Percentiles rank a stretch among this genome's conserved stretches.
Evolutionary conservation across 2,797 vertebrate species (phyloP).

Genomic region (Acomys russatus): DNA sequence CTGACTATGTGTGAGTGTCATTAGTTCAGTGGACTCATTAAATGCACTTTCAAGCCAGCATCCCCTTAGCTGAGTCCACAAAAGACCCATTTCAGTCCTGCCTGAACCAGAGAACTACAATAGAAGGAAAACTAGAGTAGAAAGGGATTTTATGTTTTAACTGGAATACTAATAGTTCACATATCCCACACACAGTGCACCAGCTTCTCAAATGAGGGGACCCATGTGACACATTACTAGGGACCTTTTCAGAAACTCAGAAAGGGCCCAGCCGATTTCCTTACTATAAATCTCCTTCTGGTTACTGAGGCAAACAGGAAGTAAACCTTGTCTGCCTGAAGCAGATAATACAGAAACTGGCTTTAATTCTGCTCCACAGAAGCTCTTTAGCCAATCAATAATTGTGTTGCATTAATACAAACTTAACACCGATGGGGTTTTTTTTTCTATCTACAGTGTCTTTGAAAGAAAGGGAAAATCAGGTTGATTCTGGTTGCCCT

Average conservation of each 20-base stretch:
- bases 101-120: neutral
- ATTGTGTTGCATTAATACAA: neutral
- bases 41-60: neutral
- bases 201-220: neutral
- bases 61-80: neutral
- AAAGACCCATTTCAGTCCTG: neutral
- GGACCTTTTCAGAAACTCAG: neutral
- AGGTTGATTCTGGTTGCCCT: neutral
- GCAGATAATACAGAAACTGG: neutral
- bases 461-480: neutral
- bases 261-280: neutral
- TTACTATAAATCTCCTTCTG: neutral
- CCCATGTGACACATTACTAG: neutral
- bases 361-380: neutral
- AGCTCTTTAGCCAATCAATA: conserved; percentile 25
- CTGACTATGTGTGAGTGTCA: neutral
- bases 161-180: neutral
- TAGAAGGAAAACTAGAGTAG: neutral
- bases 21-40: neutral
- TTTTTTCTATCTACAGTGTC: neutral
- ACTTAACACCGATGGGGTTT: neutral
- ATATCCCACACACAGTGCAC: neutral
- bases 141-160: neutral
- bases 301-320: neutral
- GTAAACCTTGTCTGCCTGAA: neutral